phyloP scores from a whole-genome alignment of 2,888 invertebrate species.

The Acheta domesticus region DNA sequence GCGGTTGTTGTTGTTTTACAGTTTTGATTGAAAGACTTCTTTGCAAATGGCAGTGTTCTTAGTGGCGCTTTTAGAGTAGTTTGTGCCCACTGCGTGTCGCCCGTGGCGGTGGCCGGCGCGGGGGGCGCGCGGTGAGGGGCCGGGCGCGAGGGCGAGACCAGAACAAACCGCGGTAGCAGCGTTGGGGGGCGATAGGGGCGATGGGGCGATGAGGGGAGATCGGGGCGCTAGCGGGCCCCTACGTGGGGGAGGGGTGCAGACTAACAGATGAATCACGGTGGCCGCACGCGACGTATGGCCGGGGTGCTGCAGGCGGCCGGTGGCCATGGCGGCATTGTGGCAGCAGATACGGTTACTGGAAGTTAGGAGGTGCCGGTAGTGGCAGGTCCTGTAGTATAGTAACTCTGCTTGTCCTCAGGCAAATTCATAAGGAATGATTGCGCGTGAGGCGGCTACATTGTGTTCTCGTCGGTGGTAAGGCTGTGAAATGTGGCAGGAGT shows the following conservation, averaged over 20 bases:
- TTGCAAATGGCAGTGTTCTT: too few species aligned
- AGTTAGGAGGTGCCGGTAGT: background rate
- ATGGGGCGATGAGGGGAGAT: background rate
- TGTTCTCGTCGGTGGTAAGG: too few species aligned
- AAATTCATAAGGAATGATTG: too few species aligned
- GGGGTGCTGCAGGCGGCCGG: background rate
- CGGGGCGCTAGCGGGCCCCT: too few species aligned
- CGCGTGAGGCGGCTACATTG: too few species aligned
- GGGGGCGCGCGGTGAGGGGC: background rate
- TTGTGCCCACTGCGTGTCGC: background rate
- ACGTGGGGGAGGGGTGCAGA: background rate
- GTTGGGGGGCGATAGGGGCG: background rate
- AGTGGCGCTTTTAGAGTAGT: too few species aligned
- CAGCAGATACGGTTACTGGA: background rate
- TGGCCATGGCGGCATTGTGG: background rate
- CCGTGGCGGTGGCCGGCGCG: background rate
- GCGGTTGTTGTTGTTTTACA: too few species aligned
- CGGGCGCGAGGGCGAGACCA: background rate
- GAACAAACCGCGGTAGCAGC: background rate
- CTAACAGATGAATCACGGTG: slow-evolving; percentile 12
- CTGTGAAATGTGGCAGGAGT: too few species aligned
- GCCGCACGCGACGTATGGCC: background rate
- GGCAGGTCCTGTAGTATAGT: too few species aligned
- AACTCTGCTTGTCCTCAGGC: too few species aligned
- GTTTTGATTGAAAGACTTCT: too few species aligned